These are phyloP conservation scores for Bothrops jararaca DNA, from an alignment of 2,113 vertebrate genomes.

Conservation along the genomic window DNA sequence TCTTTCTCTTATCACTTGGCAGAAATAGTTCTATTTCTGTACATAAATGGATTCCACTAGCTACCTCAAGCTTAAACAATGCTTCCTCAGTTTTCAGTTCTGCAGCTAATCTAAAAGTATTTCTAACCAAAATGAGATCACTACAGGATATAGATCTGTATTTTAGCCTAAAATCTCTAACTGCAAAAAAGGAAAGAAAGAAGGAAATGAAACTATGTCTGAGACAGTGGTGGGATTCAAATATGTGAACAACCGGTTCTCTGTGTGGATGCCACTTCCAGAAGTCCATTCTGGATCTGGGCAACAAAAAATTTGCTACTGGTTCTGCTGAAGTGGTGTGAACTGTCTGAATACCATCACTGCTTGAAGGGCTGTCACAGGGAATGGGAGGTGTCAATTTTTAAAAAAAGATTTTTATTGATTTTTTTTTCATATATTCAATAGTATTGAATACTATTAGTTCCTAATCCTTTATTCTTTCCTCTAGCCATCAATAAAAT, in stretches of 20 bases:
- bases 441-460: too few species aligned
- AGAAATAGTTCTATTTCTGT: conserved; percentile 5
- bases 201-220: background rate
- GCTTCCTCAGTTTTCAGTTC: background rate
- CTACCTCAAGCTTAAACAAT: conserved; percentile 5
- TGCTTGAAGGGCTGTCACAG: background rate
- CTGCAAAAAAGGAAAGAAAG: background rate
- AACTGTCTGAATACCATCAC: too few species aligned
- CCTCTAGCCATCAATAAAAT: too few species aligned
- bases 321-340: too few species aligned
- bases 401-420: background rate
- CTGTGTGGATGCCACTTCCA: too few species aligned
- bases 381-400: background rate
- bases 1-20: background rate
- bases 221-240: too few species aligned
- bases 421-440: too few species aligned
- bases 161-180: background rate
- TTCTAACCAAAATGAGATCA: background rate
- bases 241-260: too few species aligned
- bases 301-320: too few species aligned
- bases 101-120: background rate
- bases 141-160: background rate
- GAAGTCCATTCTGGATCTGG: too few species aligned
- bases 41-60: background rate
- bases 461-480: too few species aligned